Conservation (phyloP, 2,113 vertebrate species). For the Malurus melanocephalus region DNA sequence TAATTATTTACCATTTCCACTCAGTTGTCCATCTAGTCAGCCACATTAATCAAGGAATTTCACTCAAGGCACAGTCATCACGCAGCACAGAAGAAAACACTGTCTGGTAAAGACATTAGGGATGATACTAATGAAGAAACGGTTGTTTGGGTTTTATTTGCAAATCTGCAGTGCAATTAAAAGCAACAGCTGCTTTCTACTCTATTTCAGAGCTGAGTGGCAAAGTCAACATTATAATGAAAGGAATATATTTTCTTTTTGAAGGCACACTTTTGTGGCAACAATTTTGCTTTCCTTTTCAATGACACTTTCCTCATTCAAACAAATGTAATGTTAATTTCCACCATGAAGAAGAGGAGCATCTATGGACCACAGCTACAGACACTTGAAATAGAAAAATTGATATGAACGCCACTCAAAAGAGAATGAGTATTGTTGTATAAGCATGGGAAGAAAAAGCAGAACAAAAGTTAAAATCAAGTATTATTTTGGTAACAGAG, state of each 20-base stretch:
- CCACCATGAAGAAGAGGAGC: not conserved
- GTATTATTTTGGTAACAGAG: not conserved
- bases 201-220: not conserved
- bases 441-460: not conserved
- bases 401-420: not conserved
- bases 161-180: not conserved
- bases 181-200: conserved; percentile 6
- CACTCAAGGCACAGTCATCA: conserved; percentile 12
- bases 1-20: conserved; percentile 41
- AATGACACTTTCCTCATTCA: not conserved
- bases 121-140: not conserved
- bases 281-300: not conserved
- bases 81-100: conserved; percentile 1
- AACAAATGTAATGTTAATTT: not conserved
- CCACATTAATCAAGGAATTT: not conserved
- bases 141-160: not conserved
- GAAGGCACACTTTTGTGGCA: not conserved
- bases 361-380: not conserved
- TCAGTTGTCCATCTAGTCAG: conserved; percentile 1
- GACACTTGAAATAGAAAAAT: not conserved
- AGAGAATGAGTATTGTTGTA: not conserved
- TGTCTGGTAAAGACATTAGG: conserved; percentile 41
- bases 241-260: not conserved
- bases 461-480: not conserved
- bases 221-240: not conserved